Base-by-base conservation (phyloP, 37 sponge, comb jelly and placozoan genomes). In the Cliona cf. orientalis region DNA sequence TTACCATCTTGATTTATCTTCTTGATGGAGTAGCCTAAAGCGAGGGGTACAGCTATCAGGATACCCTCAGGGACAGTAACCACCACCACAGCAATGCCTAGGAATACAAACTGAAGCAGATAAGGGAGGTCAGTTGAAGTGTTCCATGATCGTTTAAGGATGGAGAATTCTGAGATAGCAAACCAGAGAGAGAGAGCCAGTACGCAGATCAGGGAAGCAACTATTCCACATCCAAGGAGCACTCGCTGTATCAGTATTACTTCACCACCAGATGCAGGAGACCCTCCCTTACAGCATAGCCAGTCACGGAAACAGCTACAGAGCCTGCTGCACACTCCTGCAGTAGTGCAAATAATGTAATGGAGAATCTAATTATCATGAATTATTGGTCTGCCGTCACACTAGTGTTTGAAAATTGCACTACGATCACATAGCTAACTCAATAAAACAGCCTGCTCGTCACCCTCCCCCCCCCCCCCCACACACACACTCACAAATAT, bases 41-140 rank as follows among this genome's bases (percentile, higher is more conserved):
- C 88, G 26, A 98, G 96, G 72, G 99, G 94, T 43, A 98, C 95
- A 53, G 99, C 99, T 21, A 98, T 86, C 37, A 97, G 99, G 29
- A 98, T 84, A 0, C 99, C 99, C 82, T 98, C 99, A 1, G 99
- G 99, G 3, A 98, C 81, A 40, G 99, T 97, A 68, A 98, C 99
- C 42, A 98, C 99, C 45, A 98, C 76, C 5, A 98, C 99, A 26
- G 94, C 94, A 42, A 98, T 87, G 21, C 90, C 90, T 12, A 88
- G 91, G 58, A 97, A 90, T 65, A 92, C 80, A 75, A 78, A 91
- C 58, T 87, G 69, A 4, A 97, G 87, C 14, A 97, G 53, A 25
- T 87, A 74, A 2, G 67, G 63, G 49, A 76, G 76, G 49, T 94
- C 88, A 0, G 26, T 71, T 25, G 80, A 53, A 33, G 75, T 37